Evolutionary conservation across 2,888 invertebrate genomes (phyloP), one percentile per base, ranked within the genome.

Genomic region (Maniola hyperantus): DNA sequence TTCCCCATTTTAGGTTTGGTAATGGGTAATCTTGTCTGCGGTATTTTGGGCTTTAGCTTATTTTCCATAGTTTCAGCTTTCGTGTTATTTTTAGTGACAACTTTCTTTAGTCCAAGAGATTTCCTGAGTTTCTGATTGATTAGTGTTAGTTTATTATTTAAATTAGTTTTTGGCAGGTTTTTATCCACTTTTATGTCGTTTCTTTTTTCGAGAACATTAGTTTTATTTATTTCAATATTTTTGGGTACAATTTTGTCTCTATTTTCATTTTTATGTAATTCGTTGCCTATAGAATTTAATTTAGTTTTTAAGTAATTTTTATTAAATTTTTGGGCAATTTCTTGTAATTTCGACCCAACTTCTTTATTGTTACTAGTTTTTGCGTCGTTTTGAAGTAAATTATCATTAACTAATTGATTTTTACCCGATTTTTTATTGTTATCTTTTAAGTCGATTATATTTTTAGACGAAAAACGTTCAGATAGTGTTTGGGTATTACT

Each of bases 41-140:
- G 53, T 53, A 65, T 65, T 53, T 39, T 65, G 6, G 58, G 44
- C 5, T 50, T 48, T 6, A 20, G 11, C 2, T 46, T 48, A n/a
- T 20, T 50, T 54, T 20, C 34, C 5, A 48, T 8, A 13, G 1
- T 26, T n/a, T 15, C 18, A n/a, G n/a, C 7, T 1, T 15, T 18
- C 18, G 1, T 6, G 48, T 15, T 18, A 46, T 15, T 46, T 15
- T 15, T 15, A 15, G n/a, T n/a, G 2, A 5, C 33, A 26, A n/a
- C 15, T 59, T 34, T 33, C 1, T 59, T 59, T 13, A 58, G 2
- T 2, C 39, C 15, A 2, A 11, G 46, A 1, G 46, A 59, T 11
- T 48, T 33, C 18, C 34, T 15, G 15, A 10, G 5, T 11, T 33
- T 46, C 33, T 59, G 59, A 11, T 48, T 59, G 0, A 33, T 34